These are phyloP conservation scores for Tragelaphus imberbis DNA, from an alignment of 2,113 vertebrate species.

Conservation along the genomic window DNA sequence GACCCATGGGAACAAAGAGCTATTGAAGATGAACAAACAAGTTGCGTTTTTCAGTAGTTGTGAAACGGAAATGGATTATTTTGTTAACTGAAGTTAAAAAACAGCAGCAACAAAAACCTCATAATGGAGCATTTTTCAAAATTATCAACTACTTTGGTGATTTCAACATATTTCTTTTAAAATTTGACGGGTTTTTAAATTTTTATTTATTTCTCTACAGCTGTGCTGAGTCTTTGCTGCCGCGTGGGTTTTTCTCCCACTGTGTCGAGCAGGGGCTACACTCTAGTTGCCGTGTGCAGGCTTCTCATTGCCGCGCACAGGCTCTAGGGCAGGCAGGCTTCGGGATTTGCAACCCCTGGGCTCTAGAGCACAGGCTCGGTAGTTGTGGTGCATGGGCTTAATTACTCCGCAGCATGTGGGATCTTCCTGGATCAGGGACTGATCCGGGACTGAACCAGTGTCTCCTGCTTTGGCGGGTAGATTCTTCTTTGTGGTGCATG, in stretches of 20 bases:
- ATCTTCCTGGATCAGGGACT: not conserved
- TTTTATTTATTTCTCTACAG: not conserved
- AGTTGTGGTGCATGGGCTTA: not conserved
- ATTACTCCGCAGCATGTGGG: not conserved
- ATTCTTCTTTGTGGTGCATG: not conserved
- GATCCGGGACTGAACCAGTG: accelerated
- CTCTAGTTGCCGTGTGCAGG: accelerated
- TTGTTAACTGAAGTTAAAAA: not conserved
- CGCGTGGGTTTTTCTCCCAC: not conserved
- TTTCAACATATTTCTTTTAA: not conserved
- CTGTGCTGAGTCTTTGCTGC: not conserved
- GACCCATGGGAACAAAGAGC: not conserved
- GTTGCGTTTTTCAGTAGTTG: not conserved
- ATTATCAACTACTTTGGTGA: not conserved
- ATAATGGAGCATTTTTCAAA: not conserved
- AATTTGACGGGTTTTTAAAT: not conserved
- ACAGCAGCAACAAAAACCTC: not conserved
- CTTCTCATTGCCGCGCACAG: not conserved
- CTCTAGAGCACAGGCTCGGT: not conserved
- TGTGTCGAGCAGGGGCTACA: not conserved
- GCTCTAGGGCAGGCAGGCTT: not conserved
- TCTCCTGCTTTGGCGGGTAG: not conserved
- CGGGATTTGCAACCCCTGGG: not conserved
- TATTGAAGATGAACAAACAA: not conserved
- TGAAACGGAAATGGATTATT: not conserved